Percentiles rank a stretch among this genome's conserved stretches.
These are phyloP conservation scores for Eospalax fontanierii DNA, from an alignment of 2,797 vertebrate species.

Conservation along the genomic window DNA sequence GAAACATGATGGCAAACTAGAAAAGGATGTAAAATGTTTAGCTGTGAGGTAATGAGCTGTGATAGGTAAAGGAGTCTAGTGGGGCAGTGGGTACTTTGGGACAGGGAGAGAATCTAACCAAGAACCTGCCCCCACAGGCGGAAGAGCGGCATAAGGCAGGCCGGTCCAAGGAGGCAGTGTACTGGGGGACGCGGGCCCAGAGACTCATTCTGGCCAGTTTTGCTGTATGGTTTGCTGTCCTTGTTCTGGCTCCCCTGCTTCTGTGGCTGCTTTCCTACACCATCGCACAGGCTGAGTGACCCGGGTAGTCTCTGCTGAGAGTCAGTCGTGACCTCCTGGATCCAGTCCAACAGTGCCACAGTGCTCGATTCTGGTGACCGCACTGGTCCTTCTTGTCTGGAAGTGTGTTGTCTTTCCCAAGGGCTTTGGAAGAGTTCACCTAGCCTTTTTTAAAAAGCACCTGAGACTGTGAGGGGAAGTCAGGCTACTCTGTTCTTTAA, in stretches of 20 bases:
- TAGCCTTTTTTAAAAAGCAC: slow-evolving; percentile 55
- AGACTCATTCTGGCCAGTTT: slow-evolving; percentile 88
- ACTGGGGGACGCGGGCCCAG: slow-evolving; percentile 82
- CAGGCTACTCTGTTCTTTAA: slow-evolving; percentile 71
- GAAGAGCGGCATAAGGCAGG: slow-evolving; percentile 78
- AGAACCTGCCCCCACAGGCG: slow-evolving; percentile 88
- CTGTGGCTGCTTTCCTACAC: slow-evolving; percentile 90
- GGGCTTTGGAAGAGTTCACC: slow-evolving; percentile 68
- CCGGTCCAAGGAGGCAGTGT: slow-evolving; percentile 25
- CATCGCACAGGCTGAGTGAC: slow-evolving; percentile 90
- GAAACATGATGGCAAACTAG: background rate
- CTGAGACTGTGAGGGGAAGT: slow-evolving; percentile 66
- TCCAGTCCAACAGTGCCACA: slow-evolving; percentile 55
- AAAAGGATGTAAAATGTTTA: background rate
- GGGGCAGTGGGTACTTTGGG: slow-evolving; percentile 38
- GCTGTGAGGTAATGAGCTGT: slow-evolving; percentile 41
- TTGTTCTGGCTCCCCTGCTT: slow-evolving; percentile 83
- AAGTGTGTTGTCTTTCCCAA: slow-evolving; percentile 57
- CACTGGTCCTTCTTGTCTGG: slow-evolving; percentile 67
- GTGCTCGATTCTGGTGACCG: slow-evolving; percentile 42
- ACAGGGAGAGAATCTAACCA: slow-evolving; percentile 76
- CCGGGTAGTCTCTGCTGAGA: slow-evolving; percentile 70
- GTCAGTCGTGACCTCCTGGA: slow-evolving; percentile 72
- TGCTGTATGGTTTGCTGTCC: slow-evolving; percentile 82
- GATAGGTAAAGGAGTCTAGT: background rate